Evolutionary conservation across 2,113 vertebrate species (phyloP).

Genomic region (Aegotheles bennettii): DNA sequence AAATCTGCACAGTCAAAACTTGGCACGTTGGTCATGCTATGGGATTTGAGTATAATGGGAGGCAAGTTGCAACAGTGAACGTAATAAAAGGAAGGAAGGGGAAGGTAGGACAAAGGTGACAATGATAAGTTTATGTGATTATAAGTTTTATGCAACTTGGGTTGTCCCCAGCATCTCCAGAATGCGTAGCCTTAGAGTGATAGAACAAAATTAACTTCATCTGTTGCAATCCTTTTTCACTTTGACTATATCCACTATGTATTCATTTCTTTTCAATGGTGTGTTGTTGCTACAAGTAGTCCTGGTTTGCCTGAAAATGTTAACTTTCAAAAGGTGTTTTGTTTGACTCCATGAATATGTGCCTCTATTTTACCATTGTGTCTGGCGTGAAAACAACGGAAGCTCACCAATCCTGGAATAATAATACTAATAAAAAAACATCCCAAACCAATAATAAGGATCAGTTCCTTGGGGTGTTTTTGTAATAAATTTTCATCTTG

Average conservation of each 20-base stretch:
- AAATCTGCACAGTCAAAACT: neutral
- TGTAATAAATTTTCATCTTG: neutral
- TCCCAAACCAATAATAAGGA: neutral
- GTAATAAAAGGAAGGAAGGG: neutral
- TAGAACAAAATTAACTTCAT: neutral
- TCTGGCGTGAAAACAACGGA: neutral
- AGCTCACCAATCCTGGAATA: neutral
- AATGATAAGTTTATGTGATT: neutral
- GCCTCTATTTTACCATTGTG: neutral
- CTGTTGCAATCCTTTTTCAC: neutral
- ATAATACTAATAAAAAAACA: neutral
- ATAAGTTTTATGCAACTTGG: neutral
- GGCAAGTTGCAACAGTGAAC: neutral
- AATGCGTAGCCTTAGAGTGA: neutral
- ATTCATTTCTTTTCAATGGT: neutral
- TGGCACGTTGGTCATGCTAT: accelerated
- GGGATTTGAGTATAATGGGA: neutral
- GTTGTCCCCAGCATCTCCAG: neutral
- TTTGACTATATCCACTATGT: accelerated
- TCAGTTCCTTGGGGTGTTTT: neutral
- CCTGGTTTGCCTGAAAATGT: neutral
- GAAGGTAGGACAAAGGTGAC: neutral
- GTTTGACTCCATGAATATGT: neutral
- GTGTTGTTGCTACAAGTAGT: neutral
- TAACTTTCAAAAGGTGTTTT: neutral